Percentiles rank a stretch among this genome's conserved stretches.
Evolutionary conservation across 1,140 invertebrate genomes (phyloP).

Genomic region (Drosophila dunni): DNA sequence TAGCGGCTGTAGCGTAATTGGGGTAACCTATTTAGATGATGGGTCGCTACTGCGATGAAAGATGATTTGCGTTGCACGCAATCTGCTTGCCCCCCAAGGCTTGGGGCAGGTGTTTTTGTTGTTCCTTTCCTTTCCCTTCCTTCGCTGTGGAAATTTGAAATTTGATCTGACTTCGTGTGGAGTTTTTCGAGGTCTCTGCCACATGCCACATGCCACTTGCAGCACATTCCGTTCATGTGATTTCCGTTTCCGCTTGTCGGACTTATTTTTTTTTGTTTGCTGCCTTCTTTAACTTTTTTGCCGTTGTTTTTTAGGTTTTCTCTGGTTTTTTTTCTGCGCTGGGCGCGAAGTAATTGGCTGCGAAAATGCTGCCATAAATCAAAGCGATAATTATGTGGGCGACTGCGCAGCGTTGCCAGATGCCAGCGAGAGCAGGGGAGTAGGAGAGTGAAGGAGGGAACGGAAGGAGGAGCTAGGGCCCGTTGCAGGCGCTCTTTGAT

Average conservation of each 20-base stretch:
- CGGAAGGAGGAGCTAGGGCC: not conserved
- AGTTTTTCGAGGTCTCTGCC: slow-evolving; percentile 11
- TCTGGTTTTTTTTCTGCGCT: slow-evolving; percentile 18
- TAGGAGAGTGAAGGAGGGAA: not conserved
- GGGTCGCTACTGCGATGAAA: slow-evolving; percentile 6
- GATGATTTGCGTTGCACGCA: slow-evolving; percentile 47
- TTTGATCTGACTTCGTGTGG: not conserved
- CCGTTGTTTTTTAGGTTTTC: slow-evolving; percentile 13
- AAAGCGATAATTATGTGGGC: slow-evolving; percentile 81
- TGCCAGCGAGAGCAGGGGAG: not conserved
- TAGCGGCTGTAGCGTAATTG: slow-evolving; percentile 3
- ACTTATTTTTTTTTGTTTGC: slow-evolving; percentile 19
- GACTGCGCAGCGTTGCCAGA: slow-evolving; percentile 50
- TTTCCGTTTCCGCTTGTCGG: slow-evolving; percentile 61
- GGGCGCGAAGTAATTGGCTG: slow-evolving; percentile 76
- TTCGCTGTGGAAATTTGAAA: not conserved
- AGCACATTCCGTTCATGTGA: slow-evolving; percentile 40
- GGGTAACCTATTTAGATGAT: slow-evolving; percentile 5
- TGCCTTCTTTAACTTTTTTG: not conserved
- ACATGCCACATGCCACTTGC: slow-evolving; percentile 32
- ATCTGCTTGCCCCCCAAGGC: slow-evolving; percentile 5
- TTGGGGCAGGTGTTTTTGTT: not conserved
- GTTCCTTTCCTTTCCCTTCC: no score
- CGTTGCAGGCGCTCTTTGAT: slow-evolving; percentile 50
- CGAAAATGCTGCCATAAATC: slow-evolving; percentile 80